Base-by-base conservation (phyloP, 2,888 invertebrate genomes). In the Miltochrista miniata region DNA sequence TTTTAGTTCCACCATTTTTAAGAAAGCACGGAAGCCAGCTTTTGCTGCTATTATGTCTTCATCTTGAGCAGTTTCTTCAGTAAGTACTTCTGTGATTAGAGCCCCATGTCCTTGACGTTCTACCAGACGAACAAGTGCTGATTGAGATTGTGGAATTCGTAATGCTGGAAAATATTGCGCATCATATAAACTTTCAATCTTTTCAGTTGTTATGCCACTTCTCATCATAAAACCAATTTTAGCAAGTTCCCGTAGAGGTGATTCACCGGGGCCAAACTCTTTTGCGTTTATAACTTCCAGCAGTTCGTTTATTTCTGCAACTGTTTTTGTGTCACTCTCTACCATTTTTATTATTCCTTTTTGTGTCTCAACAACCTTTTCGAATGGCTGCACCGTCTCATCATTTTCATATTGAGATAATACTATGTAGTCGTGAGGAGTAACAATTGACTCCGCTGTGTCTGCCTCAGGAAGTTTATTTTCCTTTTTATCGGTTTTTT, bases 81-180 rank as follows among this genome's bases (percentile, higher is more conserved):
- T 95, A 45, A 97, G 90, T 44, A 97, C 95, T 82, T 96, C 95
- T 0, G 96, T 94, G 52, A 97, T 96, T 18, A 97, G 85, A 0
- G 96, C 93, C 0, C 96, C 96, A 69, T 96, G 95, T 0, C 97
- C 97, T 81, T 96, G 95, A 29, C 97, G 93, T 81, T 97, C 97
- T 0, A 97, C 96, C 44, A 97, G 92, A 68, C 96, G 95, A 8
- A 97, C 96, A 71, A 97, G 85, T 9, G 97, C 97, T 30, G 96
- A 96, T 82, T 97, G 97, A 0, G 96, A 96, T 74, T 96, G 95
- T 0, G 97, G 96, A 11, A 95, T 94, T 72, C 95, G 93, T 48
- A 97, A 81, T 11, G 96, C 94, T 14, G 96, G 96, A 83, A 97
- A 97, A 68, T 95, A 94, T 68, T 96, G 94, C 13, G 96, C 95